These are phyloP conservation scores for Oreohelix idahoensis DNA, from an alignment of 1,140 invertebrate genomes.

Conservation along the genomic window DNA sequence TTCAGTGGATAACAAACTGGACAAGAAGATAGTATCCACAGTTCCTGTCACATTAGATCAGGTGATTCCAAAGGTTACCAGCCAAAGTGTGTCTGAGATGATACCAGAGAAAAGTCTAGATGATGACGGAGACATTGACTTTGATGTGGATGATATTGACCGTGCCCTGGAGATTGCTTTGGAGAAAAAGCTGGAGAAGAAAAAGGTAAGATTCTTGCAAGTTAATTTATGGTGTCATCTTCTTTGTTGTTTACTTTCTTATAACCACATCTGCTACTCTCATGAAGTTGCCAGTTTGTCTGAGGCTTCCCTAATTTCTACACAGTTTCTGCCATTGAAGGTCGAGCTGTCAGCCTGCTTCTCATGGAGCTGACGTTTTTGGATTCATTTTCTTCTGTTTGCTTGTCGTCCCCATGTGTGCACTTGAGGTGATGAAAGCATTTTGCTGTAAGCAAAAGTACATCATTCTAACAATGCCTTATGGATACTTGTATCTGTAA, in stretches of 20 bases:
- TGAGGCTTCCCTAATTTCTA: too few relatives aligned
- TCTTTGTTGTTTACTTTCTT: neutral
- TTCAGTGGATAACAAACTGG: neutral
- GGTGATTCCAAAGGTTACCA: neutral
- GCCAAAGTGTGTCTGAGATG: neutral
- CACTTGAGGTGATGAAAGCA: too few relatives aligned
- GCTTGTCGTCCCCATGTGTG: too few relatives aligned
- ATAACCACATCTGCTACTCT: too few relatives aligned
- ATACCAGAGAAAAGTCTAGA: conserved; percentile 27
- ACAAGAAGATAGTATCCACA: neutral
- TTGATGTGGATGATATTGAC: conserved; percentile 70
- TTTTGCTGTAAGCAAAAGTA: too few relatives aligned
- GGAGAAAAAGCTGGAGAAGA: conserved; percentile 65
- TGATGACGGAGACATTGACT: conserved; percentile 49
- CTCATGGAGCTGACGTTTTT: too few relatives aligned
- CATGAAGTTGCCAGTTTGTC: too few relatives aligned
- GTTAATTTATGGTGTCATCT: neutral
- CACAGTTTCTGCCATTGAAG: too few relatives aligned
- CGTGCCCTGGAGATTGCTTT: conserved; percentile 65
- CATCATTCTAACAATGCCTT: too few relatives aligned
- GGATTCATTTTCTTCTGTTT: too few relatives aligned
- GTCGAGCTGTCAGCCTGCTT: too few relatives aligned
- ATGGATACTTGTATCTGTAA: too few relatives aligned
- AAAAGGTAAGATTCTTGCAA: conserved; percentile 48
- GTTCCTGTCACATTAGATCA: neutral